Evolutionary conservation across 2,888 invertebrate species (phyloP).

Genomic region (Phania funesta): DNA sequence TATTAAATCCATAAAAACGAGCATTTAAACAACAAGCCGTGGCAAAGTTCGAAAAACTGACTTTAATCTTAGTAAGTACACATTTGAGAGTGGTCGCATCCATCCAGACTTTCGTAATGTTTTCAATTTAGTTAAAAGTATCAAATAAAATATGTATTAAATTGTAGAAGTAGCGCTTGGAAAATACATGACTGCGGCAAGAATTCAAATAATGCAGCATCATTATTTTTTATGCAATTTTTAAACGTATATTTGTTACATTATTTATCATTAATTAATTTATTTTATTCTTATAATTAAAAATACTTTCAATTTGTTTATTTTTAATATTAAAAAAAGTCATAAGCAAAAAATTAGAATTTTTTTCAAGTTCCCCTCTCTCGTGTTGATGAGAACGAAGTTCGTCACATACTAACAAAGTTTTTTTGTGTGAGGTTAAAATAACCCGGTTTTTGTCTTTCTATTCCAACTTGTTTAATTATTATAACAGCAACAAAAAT

Average conservation of each 20-base stretch:
- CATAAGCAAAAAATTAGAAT: too few relatives aligned
- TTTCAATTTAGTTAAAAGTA: slow-evolving; percentile 33
- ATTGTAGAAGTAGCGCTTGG: neutral
- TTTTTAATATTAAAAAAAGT: too few relatives aligned
- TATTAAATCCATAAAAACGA: slow-evolving; percentile 13
- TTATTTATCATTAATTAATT: neutral
- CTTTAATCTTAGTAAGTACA: slow-evolving; percentile 35
- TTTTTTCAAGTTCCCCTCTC: too few relatives aligned
- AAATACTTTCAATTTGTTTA: too few relatives aligned
- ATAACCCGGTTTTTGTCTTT: too few relatives aligned
- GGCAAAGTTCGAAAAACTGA: slow-evolving; percentile 53
- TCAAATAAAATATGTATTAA: slow-evolving; percentile 15
- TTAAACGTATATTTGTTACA: neutral
- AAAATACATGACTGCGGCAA: neutral
- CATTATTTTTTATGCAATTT: neutral
- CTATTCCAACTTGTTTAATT: too few relatives aligned
- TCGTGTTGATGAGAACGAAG: too few relatives aligned
- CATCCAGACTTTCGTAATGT: neutral
- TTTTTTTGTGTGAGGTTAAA: too few relatives aligned
- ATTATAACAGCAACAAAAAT: too few relatives aligned
- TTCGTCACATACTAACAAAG: too few relatives aligned
- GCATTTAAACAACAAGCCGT: slow-evolving; percentile 42
- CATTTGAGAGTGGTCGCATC: neutral
- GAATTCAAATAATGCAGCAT: neutral
- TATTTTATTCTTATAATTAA: too few relatives aligned